phyloP scores from a whole-genome alignment of 2,888 invertebrate species.

The Drosophila subquinaria region DNA sequence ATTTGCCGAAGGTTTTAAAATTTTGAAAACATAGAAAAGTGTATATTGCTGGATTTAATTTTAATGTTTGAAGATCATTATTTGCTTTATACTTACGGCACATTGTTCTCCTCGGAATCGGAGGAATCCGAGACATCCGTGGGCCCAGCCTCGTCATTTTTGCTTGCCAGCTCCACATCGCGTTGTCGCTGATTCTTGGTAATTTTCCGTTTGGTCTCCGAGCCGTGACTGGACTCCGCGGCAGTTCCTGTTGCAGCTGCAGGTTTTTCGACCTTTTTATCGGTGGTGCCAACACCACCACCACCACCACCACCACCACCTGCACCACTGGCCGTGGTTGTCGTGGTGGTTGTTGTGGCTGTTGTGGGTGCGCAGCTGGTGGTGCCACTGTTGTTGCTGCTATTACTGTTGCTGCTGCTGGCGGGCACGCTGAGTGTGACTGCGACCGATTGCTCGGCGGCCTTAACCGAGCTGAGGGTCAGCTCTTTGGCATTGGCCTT shows the following conservation, averaged over 20 bases:
- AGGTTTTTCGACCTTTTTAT: constrained; percentile 32
- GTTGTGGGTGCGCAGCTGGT: constrained; percentile 36
- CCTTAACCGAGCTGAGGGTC: constrained; percentile 78
- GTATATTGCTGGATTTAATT: neutral
- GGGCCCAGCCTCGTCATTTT: constrained; percentile 86
- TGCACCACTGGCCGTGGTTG: constrained; percentile 34
- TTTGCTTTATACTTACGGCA: constrained; percentile 85
- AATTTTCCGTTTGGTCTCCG: constrained; percentile 82
- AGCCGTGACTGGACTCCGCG: constrained; percentile 39
- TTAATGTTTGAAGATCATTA: neutral
- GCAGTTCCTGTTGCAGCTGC: constrained; percentile 18
- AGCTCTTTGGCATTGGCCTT: constrained; percentile 83
- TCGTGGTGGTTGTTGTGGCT: constrained; percentile 13
- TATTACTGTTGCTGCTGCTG: constrained; percentile 39
- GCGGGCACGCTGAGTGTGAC: constrained; percentile 44
- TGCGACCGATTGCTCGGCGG: constrained; percentile 70
- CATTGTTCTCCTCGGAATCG: constrained; percentile 92
- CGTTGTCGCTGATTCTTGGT: constrained; percentile 81
- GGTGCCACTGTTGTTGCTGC: constrained; percentile 11
- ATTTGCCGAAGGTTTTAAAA: too few relatives aligned
- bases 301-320: constrained; percentile 24
- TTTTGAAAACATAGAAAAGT: too few relatives aligned
- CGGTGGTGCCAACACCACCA: constrained; percentile 4
- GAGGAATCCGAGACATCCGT: constrained; percentile 93
- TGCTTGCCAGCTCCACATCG: constrained; percentile 79